Evolutionary conservation across 2,113 vertebrate genomes (phyloP), one percentile per base, ranked within the genome.

Genomic region (Percopsis transmontana): DNA sequence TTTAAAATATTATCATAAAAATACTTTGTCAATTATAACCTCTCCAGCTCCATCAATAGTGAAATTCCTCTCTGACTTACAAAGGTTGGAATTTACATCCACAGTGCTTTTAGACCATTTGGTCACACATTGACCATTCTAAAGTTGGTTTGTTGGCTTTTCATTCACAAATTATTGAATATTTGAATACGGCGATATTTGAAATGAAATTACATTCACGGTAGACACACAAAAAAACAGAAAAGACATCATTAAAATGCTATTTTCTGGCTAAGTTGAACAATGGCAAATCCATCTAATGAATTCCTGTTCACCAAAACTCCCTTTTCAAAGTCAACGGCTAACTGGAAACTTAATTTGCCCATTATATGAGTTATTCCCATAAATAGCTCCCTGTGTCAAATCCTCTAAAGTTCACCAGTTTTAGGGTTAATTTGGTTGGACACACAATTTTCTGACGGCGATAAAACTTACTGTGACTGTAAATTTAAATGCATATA

Each of bases 331-430:
- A 84, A 85, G 81, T 87, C 74, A 62, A 71, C 72, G 44, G 80
- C 89, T 90, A 89, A 91, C 90, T 90, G 86, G 87, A 84, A 76
- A 68, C 76, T 88, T 91, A 90, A 91, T 91, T 91, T 91, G 90
- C 83, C 90, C 91, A 91, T n/a, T n/a, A n/a, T n/a, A n/a, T n/a
- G n/a, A n/a, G n/a, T n/a, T n/a, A 91, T 90, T 90, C 89, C 85
- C 82, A 88, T 88, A 85, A 91, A 88, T 81, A 80, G 70, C 76
- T 76, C 82, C 87, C 82, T 71, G 82, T 78, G 82, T 90, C 81
- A 91, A 91, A 91, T 92, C 90, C 92, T 90, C 85, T 91, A 91
- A 86, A 85, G 83, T 91, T 91, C 83, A 79, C 72, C 88, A 88
- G 90, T 87, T 91, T 92, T 91, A 89, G 67, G 85, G 88, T 90